phyloP scores from a whole-genome alignment of 2,888 invertebrate species.

The Priocnemis perturbator region DNA sequence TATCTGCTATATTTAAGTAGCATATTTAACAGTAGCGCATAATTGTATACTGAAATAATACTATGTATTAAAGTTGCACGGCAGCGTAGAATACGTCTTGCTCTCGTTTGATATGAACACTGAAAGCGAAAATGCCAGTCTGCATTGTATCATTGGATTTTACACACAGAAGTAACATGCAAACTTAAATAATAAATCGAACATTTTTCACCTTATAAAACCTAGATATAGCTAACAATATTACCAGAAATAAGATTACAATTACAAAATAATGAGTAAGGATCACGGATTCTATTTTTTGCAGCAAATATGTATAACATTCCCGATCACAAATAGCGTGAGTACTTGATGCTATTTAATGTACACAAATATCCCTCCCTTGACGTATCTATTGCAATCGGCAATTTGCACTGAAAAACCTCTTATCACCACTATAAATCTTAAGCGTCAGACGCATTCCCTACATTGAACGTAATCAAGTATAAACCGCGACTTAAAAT shows the following conservation, averaged over 20 bases:
- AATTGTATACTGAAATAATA: not conserved
- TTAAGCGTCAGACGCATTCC: constrained; percentile 10
- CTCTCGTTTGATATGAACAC: not conserved
- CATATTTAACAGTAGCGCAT: not conserved
- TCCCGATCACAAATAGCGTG: not conserved
- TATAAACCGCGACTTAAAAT: constrained; percentile 36
- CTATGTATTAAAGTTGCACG: not conserved
- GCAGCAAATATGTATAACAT: no score
- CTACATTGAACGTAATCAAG: constrained; percentile 26
- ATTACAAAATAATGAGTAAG: not conserved
- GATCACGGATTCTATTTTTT: no score
- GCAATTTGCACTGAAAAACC: not conserved
- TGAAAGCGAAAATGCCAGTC: no score
- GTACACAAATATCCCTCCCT: not conserved
- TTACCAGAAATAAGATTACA: not conserved
- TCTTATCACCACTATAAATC: constrained; percentile 7
- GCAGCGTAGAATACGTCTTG: not conserved
- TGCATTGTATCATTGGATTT: not conserved
- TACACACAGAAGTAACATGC: not conserved
- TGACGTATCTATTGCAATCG: not conserved
- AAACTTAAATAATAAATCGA: not conserved
- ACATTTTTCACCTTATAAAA: not conserved
- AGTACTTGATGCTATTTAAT: not conserved
- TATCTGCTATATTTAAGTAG: not conserved
- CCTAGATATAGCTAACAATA: not conserved